phyloP scores from a whole-genome alignment of 2,113 vertebrate genomes.

The Perccottus glenii region DNA sequence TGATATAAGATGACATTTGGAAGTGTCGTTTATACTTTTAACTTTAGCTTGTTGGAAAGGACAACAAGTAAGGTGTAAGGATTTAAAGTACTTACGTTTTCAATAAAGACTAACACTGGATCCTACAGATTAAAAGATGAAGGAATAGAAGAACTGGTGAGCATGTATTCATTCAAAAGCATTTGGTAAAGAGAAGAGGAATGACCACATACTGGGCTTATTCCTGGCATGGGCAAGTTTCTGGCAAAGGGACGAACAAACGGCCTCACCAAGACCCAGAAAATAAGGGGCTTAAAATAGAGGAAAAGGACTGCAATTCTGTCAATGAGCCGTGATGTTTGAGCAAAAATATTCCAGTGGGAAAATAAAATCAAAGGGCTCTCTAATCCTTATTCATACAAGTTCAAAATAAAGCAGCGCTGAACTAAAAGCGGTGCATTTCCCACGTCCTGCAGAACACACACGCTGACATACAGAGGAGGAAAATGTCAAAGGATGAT shows the following conservation, averaged over 20 bases:
- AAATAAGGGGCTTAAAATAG: conserved; percentile 62
- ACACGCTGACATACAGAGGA: not conserved
- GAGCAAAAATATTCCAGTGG: conserved; percentile 63
- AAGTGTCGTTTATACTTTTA: too few species aligned
- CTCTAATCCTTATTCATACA: conserved; percentile 26
- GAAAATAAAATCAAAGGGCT: conserved; percentile 61
- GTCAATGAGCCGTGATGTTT: conserved; percentile 64
- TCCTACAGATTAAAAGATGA: too few species aligned
- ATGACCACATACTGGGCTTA: conserved; percentile 16
- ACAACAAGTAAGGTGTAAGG: too few species aligned
- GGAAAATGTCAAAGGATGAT: conserved; percentile 1
- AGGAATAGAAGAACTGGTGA: too few species aligned
- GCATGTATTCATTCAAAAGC: not conserved
- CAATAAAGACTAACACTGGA: too few species aligned
- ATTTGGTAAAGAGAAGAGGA: not conserved
- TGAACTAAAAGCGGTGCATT: conserved; percentile 14
- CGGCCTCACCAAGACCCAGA: conserved; percentile 44
- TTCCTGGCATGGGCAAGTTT: conserved; percentile 11
- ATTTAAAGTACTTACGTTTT: too few species aligned
- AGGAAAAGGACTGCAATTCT: conserved; percentile 58
- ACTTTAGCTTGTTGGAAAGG: too few species aligned
- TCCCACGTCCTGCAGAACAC: conserved; percentile 10
- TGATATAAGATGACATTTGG: too few species aligned
- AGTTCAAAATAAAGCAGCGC: conserved; percentile 35
- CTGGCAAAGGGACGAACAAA: conserved; percentile 8